Conservation (phyloP, 2,888 invertebrate genomes). For the Synergus laeviventris region DNA sequence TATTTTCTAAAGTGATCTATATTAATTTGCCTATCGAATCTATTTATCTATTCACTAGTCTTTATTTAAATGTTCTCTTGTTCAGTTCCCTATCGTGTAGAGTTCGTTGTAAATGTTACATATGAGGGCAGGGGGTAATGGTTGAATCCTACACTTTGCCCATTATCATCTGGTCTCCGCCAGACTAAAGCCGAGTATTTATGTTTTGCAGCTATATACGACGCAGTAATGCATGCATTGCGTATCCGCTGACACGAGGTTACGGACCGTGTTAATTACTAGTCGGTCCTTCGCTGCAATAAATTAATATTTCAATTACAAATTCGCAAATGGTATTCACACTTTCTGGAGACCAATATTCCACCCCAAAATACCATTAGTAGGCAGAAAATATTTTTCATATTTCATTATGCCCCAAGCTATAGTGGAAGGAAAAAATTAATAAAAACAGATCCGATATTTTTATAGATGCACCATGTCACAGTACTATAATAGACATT, state of each 20-base stretch:
- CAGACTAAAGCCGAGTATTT: slow-evolving; percentile 69
- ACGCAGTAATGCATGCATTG: slow-evolving; percentile 70
- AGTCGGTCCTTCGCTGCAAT: slow-evolving; percentile 66
- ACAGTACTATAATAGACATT: slow-evolving; percentile 27
- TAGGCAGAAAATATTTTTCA: neutral
- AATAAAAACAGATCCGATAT: slow-evolving; percentile 10
- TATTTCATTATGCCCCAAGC: neutral
- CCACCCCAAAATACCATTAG: neutral
- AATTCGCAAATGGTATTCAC: slow-evolving; percentile 63
- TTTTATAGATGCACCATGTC: slow-evolving; percentile 26
- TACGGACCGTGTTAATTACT: slow-evolving; percentile 71
- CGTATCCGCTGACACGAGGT: slow-evolving; percentile 66
- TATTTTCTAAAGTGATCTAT: neutral
- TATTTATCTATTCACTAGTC: neutral
- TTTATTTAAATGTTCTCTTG: slow-evolving; percentile 10
- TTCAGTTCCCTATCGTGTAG: slow-evolving; percentile 16
- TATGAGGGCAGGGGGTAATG: slow-evolving; percentile 60
- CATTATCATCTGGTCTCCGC: slow-evolving; percentile 65
- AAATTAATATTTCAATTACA: slow-evolving; percentile 75
- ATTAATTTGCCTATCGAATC: neutral
- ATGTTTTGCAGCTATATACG: slow-evolving; percentile 64
- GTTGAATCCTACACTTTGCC: slow-evolving; percentile 66
- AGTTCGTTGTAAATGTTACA: slow-evolving; percentile 19
- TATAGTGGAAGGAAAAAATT: neutral
- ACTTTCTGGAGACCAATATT: slow-evolving; percentile 7